These are phyloP conservation scores for Phrynosoma blainvillii DNA, from an alignment of 2,113 vertebrate species.

Conservation along the genomic window DNA sequence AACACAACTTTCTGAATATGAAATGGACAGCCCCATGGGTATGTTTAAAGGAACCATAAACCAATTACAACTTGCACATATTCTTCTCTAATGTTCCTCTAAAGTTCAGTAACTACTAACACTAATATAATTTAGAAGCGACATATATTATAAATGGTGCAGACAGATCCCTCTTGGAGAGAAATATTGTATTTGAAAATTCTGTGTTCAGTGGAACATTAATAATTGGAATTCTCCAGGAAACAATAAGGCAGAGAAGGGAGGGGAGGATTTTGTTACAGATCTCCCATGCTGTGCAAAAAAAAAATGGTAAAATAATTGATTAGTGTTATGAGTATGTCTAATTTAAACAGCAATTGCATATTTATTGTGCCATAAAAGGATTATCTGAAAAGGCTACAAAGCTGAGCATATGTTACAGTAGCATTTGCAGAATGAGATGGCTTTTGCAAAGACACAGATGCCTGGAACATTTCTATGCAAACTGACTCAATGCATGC, in stretches of 20 bases:
- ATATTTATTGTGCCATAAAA: conserved; percentile 6
- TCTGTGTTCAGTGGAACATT: neutral
- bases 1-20: neutral
- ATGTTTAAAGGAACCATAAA: conserved; percentile 18
- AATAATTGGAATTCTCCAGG: neutral
- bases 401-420: neutral
- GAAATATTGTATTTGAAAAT: neutral
- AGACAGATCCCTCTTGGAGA: conserved; percentile 29
- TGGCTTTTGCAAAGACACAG: neutral
- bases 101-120: neutral
- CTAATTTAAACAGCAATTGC: neutral
- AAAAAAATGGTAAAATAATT: neutral
- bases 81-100: neutral
- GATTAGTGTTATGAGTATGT: conserved; percentile 17
- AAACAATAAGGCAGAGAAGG: neutral
- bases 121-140: neutral
- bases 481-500: neutral
- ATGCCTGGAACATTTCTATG: neutral
- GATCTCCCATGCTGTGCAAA: neutral
- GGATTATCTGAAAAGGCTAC: neutral
- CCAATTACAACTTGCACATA: neutral
- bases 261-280: neutral
- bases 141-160: neutral
- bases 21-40: neutral
- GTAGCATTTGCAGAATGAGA: neutral